Conservation (phyloP, 2,113 vertebrate genomes). For the Sylvietta virens region DNA sequence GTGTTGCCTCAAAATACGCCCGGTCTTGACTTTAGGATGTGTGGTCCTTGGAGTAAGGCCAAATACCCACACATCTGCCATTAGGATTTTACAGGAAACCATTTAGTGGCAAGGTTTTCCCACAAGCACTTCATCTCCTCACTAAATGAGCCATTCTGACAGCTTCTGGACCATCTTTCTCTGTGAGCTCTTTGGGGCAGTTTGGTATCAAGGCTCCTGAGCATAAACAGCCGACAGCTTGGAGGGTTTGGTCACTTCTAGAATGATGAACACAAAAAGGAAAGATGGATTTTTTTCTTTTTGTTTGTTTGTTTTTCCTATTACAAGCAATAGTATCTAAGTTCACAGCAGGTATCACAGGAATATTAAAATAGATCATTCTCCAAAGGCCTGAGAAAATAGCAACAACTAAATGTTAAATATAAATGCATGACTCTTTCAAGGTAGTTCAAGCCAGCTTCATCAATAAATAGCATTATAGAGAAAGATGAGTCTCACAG, state of each 20-base stretch:
- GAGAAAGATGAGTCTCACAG: neutral
- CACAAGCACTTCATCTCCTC: neutral
- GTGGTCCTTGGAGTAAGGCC: neutral
- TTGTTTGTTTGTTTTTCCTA: neutral
- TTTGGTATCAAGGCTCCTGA: neutral
- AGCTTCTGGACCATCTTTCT: neutral
- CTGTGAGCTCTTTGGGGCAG: neutral
- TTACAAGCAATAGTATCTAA: neutral
- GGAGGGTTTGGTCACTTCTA: neutral
- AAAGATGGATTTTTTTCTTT: neutral
- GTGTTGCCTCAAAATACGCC: neutral
- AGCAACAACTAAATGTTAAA: neutral
- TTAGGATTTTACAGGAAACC: constrained; percentile 23
- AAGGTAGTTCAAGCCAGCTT: neutral
- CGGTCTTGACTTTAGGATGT: neutral
- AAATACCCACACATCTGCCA: neutral
- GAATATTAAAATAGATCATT: neutral
- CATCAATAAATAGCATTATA: neutral
- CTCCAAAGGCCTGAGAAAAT: neutral
- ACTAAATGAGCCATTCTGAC: neutral
- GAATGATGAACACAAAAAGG: neutral
- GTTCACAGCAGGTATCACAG: neutral
- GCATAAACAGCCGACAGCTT: neutral
- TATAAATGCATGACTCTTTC: neutral
- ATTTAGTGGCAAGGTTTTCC: neutral